Evolutionary conservation across 2,797 vertebrate genomes (phyloP), one percentile per base, ranked within the genome.

Genomic region (Melanotaenia parkinsoni): DNA sequence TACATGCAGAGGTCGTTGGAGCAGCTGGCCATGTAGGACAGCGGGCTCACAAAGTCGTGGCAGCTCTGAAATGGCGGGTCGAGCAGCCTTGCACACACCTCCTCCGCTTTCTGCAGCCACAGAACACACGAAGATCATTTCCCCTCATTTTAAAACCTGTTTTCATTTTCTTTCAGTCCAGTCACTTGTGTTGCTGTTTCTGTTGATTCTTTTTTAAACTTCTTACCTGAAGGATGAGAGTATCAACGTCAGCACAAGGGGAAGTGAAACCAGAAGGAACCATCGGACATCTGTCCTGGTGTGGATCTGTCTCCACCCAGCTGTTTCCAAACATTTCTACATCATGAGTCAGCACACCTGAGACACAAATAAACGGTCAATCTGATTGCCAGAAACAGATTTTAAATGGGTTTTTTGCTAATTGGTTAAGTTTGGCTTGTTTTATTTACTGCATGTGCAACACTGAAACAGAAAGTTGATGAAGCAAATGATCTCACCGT

Each of bases 1-100:
- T 94, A 99, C 98, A 91, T 94, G 92, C 98, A 99, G 77, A 99
- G 96, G 82, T 99, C 97, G 3, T 96, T 98, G 82, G 95, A 95
- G 89, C 98, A 99, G 93, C 97, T 96, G 85, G 97, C 96, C 90
- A 96, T 95, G 88, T 95, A 99, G 83, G 96, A 94, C 88, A 96
- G 89, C 4, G 97, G 97, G 83, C 96, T 98, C 88, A 99, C 97
- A n/a, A 95, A 96, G 38, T 96, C 94, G n/a, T 97, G 96, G 83
- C 98, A 99, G 70, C 88, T 90, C 66, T 94, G 92, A 82, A 99
- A 99, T 0, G 97, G 98, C 0, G 93, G 77, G 32, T 94, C 92
- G 74, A 97, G 89, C 60, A 99, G 89, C 33, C 50, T 81, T 3
- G 93, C 84, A 71, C 97, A 99, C 45, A 95, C 83, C 75, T 95